phyloP scores from a whole-genome alignment of 2,888 invertebrate genomes.

The Alviniconcha strummeri region DNA sequence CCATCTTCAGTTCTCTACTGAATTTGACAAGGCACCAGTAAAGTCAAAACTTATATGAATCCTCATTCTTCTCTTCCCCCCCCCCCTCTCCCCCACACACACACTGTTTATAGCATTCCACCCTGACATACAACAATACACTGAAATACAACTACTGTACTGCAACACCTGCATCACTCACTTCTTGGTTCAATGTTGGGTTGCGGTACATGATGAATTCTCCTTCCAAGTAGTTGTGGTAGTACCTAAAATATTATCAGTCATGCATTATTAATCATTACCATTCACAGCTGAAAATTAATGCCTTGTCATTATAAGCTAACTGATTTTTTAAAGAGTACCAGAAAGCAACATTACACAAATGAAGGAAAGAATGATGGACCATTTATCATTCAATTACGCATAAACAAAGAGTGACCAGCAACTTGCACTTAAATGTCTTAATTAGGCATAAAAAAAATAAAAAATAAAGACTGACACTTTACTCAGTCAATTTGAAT shows the following conservation, averaged over 20 bases:
- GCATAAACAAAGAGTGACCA: no score
- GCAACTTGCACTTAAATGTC: no score
- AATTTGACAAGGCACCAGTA: no score
- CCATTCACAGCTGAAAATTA: background rate
- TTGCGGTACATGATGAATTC: slow-evolving; percentile 56
- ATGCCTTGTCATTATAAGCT: background rate
- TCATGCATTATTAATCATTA: slow-evolving; percentile 9
- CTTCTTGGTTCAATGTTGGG: slow-evolving; percentile 49
- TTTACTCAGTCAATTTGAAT: no score
- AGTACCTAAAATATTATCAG: slow-evolving; percentile 43
- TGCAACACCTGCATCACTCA: slow-evolving; percentile 38
- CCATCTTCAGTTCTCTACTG: no score
- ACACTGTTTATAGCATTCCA: background rate
- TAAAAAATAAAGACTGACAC: no score
- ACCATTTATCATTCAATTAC: background rate
- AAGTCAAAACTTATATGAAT: no score
- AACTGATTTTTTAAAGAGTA: background rate
- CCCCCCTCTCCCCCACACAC: background rate
- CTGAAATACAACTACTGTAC: slow-evolving; percentile 19
- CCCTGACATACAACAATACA: background rate
- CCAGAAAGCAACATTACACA: no score
- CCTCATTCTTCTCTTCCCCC: no score
- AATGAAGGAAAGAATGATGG: background rate
- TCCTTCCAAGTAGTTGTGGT: slow-evolving; percentile 56
- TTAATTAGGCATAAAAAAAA: no score